Evolutionary conservation across 2,113 vertebrate species (phyloP), one percentile per base, ranked within the genome.

Genomic region (Trogon melanurus): DNA sequence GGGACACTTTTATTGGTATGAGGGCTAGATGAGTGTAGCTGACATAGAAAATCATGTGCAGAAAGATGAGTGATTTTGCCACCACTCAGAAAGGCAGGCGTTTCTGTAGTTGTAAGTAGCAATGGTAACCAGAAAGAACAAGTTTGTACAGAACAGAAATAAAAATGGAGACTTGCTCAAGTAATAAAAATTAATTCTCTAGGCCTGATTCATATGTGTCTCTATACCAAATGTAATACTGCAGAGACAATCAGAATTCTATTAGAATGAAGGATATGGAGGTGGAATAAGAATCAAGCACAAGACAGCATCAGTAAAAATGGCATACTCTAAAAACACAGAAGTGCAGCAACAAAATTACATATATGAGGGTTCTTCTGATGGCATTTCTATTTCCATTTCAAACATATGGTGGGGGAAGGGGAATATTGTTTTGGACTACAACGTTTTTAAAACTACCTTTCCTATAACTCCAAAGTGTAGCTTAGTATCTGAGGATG

Each of bases 391-490:
- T 70, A 60, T 45, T 79, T 93, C 76, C 25, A 45, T 65, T 71
- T 95, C 23, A 76, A 84, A 44, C 12, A 62, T 36, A 44, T 34
- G 20, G 14, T 72, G 34, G 47, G 25, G 14, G 34, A 70, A 91
- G 14, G 7, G 4, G 5, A 73, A 50, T 66, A 69, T 27, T 70
- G 25, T 19, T 89, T 51, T 76, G n/a, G 50, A 54, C 11, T 36
- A 66, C 9, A 12, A 79, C 66, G 58, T 36, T 54, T 69, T 78
- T 72, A 88, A 89, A 76, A 85, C 25, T 66, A 78, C 78, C 56
- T 88, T 85, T 74, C 27, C 57, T 64, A 56, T 64, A 84, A 92
- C 79, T 74, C 79, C 85, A 75, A 95, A 94, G 17, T 48, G 29
- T 80, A 80, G 23, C 75, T 92, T 71, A 79, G 62, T 44, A 69